Base-by-base conservation (phyloP, 2,113 vertebrate species). In the Cololabis saira region DNA sequence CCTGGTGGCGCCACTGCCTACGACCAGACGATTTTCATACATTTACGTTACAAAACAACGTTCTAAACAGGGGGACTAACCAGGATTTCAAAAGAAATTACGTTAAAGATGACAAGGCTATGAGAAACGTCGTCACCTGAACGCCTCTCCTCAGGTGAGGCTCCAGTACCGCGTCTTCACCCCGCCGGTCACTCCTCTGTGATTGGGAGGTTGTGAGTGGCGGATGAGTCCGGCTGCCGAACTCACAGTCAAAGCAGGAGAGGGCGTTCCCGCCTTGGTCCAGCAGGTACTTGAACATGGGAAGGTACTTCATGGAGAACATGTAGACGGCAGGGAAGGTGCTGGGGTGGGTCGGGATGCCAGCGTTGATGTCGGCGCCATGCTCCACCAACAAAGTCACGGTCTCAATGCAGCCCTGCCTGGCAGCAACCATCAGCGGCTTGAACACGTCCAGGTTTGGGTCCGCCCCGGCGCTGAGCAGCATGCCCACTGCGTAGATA, bases 281-380 rank as follows among this genome's bases (percentile, higher is more conserved):
- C 80, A 99, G 89, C 59, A 99, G 87, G 80, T 94, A 96, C 77
- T 98, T 98, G 73, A 99, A 88, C 91, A 98, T 78, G 0, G 90
- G 67, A 49, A 96, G 90, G 79, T 93, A 93, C 89, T 94, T 96
- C 93, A 96, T 94, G 12, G 93, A 93, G 88, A 98, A 98, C 94
- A 98, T 95, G 84, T 97, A 93, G 53, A 95, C 92, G 2, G 95
- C 95, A 0, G 97, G 97, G 89, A 99, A 99, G 44, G 94, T 71
- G 14, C 97, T 98, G 53, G 95, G 96, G 67, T 97, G 96, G 27
- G 94, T 95, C 59, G 94, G 87, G 64, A 99, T 91, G 21, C 88
- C 85, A 43, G 94, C 94, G 44, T 99, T 92, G 55, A 99, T 91
- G 60, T 99, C 90, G 18, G 98, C 97, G 1, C 96, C 96, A 0